Base-by-base conservation (phyloP, 2,797 vertebrate genomes). In the Bradypodion pumilum region DNA sequence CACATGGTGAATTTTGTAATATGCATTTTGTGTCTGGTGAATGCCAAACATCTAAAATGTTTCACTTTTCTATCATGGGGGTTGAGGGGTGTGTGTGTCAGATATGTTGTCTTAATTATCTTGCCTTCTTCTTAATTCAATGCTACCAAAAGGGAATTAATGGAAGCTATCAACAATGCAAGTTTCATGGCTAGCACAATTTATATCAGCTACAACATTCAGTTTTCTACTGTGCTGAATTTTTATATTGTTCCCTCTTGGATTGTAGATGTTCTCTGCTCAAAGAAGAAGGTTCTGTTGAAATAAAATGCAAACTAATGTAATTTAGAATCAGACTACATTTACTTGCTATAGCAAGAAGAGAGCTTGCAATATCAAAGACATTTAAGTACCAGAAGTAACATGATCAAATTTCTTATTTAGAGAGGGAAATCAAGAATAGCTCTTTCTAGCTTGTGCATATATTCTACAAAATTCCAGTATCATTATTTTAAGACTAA, bases 271-370 rank as follows among this genome's bases (percentile, higher is more conserved):
- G 35, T 27, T 59, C 25, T 78, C 8, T 65, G 42, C 35, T 63
- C 10, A 6, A 32, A 65, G 44, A 65, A 78, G 5, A 29, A 35
- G 21, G 5, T 1, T 42, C 6, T 68, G 10, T 7, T 49, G 21
- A 37, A 56, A 79, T 79, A 66, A 79, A 32, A 25, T 79, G 9
- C 49, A 49, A 78, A 74, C 81, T 81, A 84, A 49, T 85, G 56
- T 80, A 91, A 83, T 86, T 78, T 81, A 78, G 21, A 91, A 76
- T 72, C 84, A 74, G 0, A 70, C 86, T 87, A 69, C 72, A 1
- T 83, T 83, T 85, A 80, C 72, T 72, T 90, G 80, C 65, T 84
- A 89, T 0, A 90, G 83, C 81, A 88, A 83, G 62, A 91, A 88
- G 89, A 62, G 81, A 72, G 75, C 27, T 49, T 49, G 46, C 84